Conservation (phyloP, 2,888 invertebrate genomes). For the Ennomos erosarius region DNA sequence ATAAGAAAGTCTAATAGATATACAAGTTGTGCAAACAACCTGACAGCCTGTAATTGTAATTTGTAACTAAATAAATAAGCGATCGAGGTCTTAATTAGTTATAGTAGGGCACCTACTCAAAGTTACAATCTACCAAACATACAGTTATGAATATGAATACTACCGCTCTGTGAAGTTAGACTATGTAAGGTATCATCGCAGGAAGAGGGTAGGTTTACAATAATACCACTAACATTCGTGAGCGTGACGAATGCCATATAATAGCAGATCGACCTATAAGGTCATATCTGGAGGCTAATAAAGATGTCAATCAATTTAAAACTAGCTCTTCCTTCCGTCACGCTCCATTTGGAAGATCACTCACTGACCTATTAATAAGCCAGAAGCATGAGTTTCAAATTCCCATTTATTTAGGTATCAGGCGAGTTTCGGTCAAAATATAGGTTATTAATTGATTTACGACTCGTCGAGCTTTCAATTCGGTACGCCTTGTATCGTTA, state of each 20-base stretch:
- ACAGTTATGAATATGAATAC: no score
- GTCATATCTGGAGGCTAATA: conserved; percentile 40
- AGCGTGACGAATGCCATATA: conserved; percentile 8
- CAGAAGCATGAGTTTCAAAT: conserved; percentile 40
- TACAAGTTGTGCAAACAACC: neutral
- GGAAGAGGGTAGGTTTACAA: no score
- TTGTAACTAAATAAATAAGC: no score
- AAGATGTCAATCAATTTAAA: conserved; percentile 53
- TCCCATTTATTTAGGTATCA: conserved; percentile 35
- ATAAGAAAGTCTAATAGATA: neutral
- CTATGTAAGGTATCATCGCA: no score
- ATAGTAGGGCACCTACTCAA: neutral
- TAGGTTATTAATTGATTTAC: conserved; percentile 56
- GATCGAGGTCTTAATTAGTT: neutral
- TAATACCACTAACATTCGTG: neutral
- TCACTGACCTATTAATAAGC: conserved; percentile 57
- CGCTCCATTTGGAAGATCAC: conserved; percentile 56
- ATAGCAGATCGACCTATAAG: conserved; percentile 17
- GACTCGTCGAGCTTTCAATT: conserved; percentile 42
- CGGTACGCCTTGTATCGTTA: conserved; percentile 28
- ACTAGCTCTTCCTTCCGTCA: conserved; percentile 57
- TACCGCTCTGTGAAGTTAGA: no score
- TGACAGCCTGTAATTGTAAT: no score
- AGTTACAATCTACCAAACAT: no score
- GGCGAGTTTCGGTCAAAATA: conserved; percentile 46